Evolutionary conservation across 1,140 invertebrate genomes (phyloP), one percentile per base, ranked within the genome.

Genomic region (Frieseomelitta varia): DNA sequence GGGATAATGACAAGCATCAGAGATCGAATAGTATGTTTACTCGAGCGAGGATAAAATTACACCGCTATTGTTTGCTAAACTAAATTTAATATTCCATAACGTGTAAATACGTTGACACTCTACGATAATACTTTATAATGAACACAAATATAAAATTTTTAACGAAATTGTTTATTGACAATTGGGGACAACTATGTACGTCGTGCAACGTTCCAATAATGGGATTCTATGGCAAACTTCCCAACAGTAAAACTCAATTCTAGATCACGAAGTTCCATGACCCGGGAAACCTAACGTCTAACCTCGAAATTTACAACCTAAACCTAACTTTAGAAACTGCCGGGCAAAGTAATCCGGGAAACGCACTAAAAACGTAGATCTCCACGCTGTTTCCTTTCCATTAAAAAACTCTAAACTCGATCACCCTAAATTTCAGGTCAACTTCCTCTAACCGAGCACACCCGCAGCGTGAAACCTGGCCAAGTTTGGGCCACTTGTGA

Each of bases 381-480:
- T 39, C 11, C 3, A 10, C 47, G 10, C 15, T 10, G 17, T 56
- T 78, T 56, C 30, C 19, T 56, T 24, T 24, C 61, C 58, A 47
- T 15, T 67, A 53, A 79, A 67, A 53, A 79, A 79, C 61, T 67
- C 1, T 10, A 65, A 78, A 68, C 76, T 79, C 77, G 77, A 69
- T 79, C 47, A 69, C 15, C 8, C n/a, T 79, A 69, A 79, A 79
- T 39, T 79, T 27, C 56, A 11, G 17, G 65, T 69, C 30, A 55
- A 68, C 8, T 1, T 19, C 12, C 19, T 61, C n/a, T 14, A 51
- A 21, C 15, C 30, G 15, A 24, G 24, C 39, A 12, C 3, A 61
- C 24, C 24, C 12, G 58, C 3, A 51, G 47, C 71, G n/a, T 6
- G 4, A 19, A 75, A 76, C 24, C n/a, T 58, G 55, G 34, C 12